Evolutionary conservation across 1,140 invertebrate genomes (phyloP).

Genomic region (Chironomus striatipennis): DNA sequence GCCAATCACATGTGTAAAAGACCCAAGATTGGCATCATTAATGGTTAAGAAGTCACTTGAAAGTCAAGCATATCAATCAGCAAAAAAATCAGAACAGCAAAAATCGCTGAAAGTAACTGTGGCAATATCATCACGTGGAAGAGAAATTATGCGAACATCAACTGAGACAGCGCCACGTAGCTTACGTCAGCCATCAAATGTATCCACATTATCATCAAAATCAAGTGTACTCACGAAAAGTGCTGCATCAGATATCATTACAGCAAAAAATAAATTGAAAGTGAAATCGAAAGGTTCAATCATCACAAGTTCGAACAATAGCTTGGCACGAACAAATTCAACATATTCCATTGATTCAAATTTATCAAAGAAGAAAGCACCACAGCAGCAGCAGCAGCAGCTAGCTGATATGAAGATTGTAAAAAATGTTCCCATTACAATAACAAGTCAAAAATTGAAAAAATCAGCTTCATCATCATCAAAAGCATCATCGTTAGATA

Average conservation of each 20-base stretch:
- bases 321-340: slow-evolving; percentile 36
- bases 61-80: background rate
- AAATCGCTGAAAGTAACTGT: slow-evolving; percentile 43
- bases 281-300: slow-evolving; percentile 33
- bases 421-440: slow-evolving; percentile 15
- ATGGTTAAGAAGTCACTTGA: slow-evolving; percentile 8
- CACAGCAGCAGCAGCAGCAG: slow-evolving; percentile 9
- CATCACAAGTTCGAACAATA: slow-evolving; percentile 34
- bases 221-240: background rate
- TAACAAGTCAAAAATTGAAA: slow-evolving; percentile 23
- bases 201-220: slow-evolving; percentile 28
- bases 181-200: slow-evolving; percentile 12
- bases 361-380: slow-evolving; percentile 28
- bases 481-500: slow-evolving; percentile 3
- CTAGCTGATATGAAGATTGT: slow-evolving; percentile 23
- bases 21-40: background rate
- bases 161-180: background rate
- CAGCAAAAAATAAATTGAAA: slow-evolving; percentile 26
- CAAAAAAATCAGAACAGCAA: slow-evolving; percentile 34
- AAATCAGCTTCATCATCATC: slow-evolving; percentile 28
- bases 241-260: slow-evolving; percentile 14
- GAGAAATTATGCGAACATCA: slow-evolving; percentile 37
- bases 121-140: slow-evolving; percentile 43
- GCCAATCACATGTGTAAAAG: background rate
- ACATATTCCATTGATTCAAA: slow-evolving; percentile 37